Evolutionary conservation across 2,888 invertebrate species (phyloP).

Genomic region (Notocelia uddmanniana): DNA sequence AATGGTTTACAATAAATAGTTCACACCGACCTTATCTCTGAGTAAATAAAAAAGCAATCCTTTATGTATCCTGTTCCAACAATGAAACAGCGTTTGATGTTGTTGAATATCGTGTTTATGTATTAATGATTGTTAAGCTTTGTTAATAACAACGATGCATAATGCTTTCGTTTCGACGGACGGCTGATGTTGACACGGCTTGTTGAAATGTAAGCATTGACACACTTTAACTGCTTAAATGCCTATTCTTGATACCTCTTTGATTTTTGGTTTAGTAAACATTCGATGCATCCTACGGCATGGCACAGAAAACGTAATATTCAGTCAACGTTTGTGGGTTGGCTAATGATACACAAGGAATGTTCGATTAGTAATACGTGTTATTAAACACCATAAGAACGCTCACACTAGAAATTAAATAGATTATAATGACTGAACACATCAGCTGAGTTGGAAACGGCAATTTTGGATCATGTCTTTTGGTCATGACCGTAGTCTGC

Average conservation of each 20-base stretch:
- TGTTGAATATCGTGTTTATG: slow-evolving; percentile 32
- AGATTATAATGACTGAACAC: no score
- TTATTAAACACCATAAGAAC: no score
- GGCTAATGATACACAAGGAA: no score
- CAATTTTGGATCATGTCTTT: not conserved
- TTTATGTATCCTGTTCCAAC: slow-evolving; percentile 27
- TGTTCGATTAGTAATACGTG: no score
- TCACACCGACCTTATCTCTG: slow-evolving; percentile 24
- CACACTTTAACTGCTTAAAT: slow-evolving; percentile 38
- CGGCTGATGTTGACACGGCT: slow-evolving; percentile 40
- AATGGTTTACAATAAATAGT: slow-evolving; percentile 2
- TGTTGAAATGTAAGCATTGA: slow-evolving; percentile 23
- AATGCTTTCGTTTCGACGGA: slow-evolving; percentile 62
- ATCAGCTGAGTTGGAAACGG: not conserved
- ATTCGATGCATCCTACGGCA: not conserved
- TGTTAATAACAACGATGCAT: slow-evolving; percentile 64
- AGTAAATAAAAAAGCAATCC: slow-evolving; percentile 18
- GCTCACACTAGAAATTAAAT: no score
- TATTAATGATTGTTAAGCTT: slow-evolving; percentile 58
- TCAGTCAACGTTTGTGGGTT: no score
- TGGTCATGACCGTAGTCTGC: not conserved
- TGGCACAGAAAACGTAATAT: no score
- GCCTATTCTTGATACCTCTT: not conserved
- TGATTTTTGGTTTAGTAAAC: not conserved
- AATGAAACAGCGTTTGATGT: slow-evolving; percentile 27